phyloP scores from a whole-genome alignment of 2,888 invertebrate species.

The Malthinus seriepunctatus region DNA sequence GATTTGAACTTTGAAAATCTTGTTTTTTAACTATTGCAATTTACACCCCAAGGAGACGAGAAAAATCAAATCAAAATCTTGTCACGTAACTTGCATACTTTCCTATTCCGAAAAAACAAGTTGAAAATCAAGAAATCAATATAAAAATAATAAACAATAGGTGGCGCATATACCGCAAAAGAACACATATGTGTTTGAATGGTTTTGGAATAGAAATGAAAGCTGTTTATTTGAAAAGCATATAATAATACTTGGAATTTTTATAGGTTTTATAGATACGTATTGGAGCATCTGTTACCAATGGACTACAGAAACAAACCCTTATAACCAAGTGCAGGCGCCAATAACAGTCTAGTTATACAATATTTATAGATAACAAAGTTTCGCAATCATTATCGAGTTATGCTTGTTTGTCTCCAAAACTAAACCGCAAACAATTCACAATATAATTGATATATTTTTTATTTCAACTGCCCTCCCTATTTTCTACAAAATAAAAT shows the following conservation, averaged over 20 bases:
- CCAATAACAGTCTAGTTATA: conserved; percentile 30
- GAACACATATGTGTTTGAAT: conserved; percentile 24
- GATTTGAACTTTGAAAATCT: no score
- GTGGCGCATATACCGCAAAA: conserved; percentile 20
- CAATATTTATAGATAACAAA: conserved; percentile 26
- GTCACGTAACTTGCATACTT: no score
- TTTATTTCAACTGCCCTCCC: not conserved
- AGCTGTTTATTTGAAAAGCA: conserved; percentile 35
- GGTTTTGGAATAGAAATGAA: conserved; percentile 33
- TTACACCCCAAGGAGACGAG: no score
- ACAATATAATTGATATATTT: conserved; percentile 3
- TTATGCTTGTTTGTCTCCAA: conserved; percentile 25
- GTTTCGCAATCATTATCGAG: conserved; percentile 24
- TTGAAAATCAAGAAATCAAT: not conserved
- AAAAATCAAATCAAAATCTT: no score
- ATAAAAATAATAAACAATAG: conserved; percentile 26
- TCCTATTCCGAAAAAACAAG: no score
- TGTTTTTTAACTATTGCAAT: no score
- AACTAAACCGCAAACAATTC: conserved; percentile 12
- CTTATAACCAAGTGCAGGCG: conserved; percentile 29
- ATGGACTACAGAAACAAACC: conserved; percentile 28
- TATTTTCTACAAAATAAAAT: not conserved
- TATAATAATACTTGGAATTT: conserved; percentile 35
- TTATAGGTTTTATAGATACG: conserved; percentile 36
- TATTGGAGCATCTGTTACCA: conserved; percentile 33